Evolutionary conservation across 2,113 vertebrate genomes (phyloP), one percentile per base, ranked within the genome.

Genomic region (Galemys pyrenaicus): DNA sequence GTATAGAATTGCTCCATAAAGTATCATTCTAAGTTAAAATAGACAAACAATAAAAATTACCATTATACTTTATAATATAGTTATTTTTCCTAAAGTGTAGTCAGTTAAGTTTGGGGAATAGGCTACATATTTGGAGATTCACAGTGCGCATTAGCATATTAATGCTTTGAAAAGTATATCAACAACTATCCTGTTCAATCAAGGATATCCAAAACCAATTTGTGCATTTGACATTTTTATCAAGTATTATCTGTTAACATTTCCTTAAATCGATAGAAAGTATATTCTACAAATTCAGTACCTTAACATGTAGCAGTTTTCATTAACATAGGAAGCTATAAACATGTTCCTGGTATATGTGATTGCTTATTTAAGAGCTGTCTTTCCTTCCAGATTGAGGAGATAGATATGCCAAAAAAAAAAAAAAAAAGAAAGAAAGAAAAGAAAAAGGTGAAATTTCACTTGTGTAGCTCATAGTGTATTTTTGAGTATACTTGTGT

Each of bases 101-200:
- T 60, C 56, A 28, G 22, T 6, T 49, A 84, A 94, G 30, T 96
- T 41, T 87, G 26, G 46, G n/a, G 5, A n/a, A 35, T n/a, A 60
- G 37, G 20, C 32, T 68, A 7, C 1, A 0, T 67, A 65, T 89
- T 80, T 73, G 71, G n/a, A 88, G n/a, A 68, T 73, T 70, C 44
- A 17, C 4, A 44, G 10, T 13, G 16, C 4, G 46, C 2, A 2
- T 20, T 39, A 39, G 5, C 7, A 22, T 67, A 30, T 64, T 62
- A 71, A 54, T 54, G 24, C 44, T 62, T 58, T 37, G 7, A 56
- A n/a, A 90, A 79, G 22, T 82, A 44, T 22, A 30, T 41, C 32
- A 78, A 79, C 9, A 70, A n/a, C 15, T 35, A 3, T 1, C 2
- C 5, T 58, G 24, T 64, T 78, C 17, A 73, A 30, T 16, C 5